phyloP scores from a whole-genome alignment of 2,888 invertebrate species.

The Mycalesis mineus region DNA sequence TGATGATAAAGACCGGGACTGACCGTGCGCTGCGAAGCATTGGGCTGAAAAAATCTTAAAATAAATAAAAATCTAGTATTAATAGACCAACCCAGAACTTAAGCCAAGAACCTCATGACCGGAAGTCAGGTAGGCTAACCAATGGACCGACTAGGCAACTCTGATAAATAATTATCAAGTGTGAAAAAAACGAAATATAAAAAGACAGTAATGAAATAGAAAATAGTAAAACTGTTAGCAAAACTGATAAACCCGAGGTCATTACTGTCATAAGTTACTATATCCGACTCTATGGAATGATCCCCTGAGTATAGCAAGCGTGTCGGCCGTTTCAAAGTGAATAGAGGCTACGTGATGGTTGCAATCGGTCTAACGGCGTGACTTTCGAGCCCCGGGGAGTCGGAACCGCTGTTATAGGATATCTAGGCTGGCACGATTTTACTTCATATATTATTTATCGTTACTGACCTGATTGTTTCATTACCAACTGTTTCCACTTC shows the following conservation, averaged over 20 bases:
- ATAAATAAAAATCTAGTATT: too few relatives aligned
- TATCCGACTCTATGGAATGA: not conserved
- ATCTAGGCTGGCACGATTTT: not conserved
- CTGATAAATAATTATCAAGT: too few relatives aligned
- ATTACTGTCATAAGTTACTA: not conserved
- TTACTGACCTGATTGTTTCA: not conserved
- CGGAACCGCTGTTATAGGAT: not conserved
- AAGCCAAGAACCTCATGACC: too few relatives aligned
- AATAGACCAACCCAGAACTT: too few relatives aligned
- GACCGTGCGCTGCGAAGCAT: too few relatives aligned
- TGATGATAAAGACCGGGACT: too few relatives aligned
- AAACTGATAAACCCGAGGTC: not conserved
- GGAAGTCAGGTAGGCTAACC: too few relatives aligned
- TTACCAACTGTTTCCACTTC: not conserved
- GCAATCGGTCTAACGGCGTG: not conserved
- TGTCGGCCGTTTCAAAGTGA: constrained; percentile 2
- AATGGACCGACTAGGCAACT: too few relatives aligned
- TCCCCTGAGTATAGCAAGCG: not conserved
- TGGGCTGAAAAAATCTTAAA: too few relatives aligned
- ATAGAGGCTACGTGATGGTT: not conserved
- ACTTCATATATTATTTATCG: not conserved
- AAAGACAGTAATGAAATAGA: not conserved
- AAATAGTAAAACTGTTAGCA: not conserved
- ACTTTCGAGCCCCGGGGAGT: not conserved
- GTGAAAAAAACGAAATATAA: too few relatives aligned